Evolutionary conservation across 2,797 vertebrate species (phyloP).

Genomic region (Catamblyrhynchus diadema): DNA sequence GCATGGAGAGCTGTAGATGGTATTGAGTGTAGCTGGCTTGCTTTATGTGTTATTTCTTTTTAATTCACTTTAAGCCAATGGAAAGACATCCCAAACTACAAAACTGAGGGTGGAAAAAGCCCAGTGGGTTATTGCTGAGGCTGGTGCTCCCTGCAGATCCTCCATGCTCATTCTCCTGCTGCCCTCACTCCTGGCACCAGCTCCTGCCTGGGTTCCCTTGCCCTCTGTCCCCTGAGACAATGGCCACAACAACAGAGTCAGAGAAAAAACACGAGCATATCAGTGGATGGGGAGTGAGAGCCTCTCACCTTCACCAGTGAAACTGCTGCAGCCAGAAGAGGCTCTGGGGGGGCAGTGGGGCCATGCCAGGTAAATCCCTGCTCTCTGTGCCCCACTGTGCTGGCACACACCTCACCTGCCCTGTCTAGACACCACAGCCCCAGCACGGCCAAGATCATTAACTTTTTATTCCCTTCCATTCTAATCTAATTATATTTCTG

Average conservation of each 20-base stretch:
- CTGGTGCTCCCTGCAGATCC: background rate
- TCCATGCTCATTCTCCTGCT: background rate
- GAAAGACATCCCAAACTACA: background rate
- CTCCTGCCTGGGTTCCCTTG: fast-evolving
- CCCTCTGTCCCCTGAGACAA: too few species aligned
- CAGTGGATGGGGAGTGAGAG: background rate
- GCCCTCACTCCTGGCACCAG: background rate
- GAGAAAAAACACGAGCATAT: background rate
- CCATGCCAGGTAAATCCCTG: background rate
- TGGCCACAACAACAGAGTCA: fast-evolving
- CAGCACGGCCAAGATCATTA: background rate
- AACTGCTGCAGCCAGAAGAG: background rate
- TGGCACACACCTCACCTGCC: background rate
- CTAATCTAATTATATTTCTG: conserved; percentile 56
- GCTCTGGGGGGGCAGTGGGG: background rate
- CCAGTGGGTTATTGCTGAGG: background rate
- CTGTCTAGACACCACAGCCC: background rate
- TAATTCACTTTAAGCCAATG: background rate
- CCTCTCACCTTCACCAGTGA: background rate
- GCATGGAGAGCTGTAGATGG: background rate
- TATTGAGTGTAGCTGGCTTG: fast-evolving
- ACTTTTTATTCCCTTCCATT: conserved; percentile 30
- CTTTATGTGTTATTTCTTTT: too few species aligned
- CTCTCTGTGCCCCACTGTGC: background rate
- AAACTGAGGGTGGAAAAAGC: background rate